Percentiles rank a stretch among this genome's conserved stretches.
Conservation (phyloP, 2,888 invertebrate genomes). For the Trissolcus brochymenae region DNA sequence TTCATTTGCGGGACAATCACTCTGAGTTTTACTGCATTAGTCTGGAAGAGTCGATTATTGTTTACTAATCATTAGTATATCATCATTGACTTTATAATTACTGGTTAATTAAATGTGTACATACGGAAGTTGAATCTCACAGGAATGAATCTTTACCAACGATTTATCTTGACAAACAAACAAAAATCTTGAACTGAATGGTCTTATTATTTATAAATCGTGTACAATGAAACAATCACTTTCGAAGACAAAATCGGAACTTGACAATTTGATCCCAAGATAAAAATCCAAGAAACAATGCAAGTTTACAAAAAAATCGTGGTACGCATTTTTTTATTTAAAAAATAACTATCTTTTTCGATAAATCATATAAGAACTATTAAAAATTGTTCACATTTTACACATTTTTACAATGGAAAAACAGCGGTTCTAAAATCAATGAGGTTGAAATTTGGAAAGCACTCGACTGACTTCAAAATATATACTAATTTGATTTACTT, state of each 20-base stretch:
- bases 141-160: slow-evolving; percentile 49
- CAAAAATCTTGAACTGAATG: not conserved
- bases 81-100: slow-evolving; percentile 8
- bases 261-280: slow-evolving; percentile 4
- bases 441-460: not conserved
- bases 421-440: slow-evolving; percentile 21
- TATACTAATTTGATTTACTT: too few relatives aligned
- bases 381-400: slow-evolving; percentile 33
- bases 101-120: slow-evolving; percentile 3
- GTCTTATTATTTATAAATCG: not conserved
- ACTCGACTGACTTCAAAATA: too few relatives aligned
- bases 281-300: slow-evolving; percentile 11
- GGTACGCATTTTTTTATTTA: slow-evolving; percentile 14
- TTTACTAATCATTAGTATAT: slow-evolving; percentile 5
- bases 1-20: slow-evolving; percentile 40
- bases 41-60: slow-evolving; percentile 37
- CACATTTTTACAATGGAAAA: slow-evolving; percentile 31
- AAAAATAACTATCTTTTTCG: slow-evolving; percentile 23
- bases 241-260: slow-evolving; percentile 15
- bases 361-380: slow-evolving; percentile 22
- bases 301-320: slow-evolving; percentile 21
- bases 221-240: slow-evolving; percentile 2
- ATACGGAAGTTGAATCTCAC: slow-evolving; percentile 26
- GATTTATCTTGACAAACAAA: slow-evolving; percentile 2
- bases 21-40: slow-evolving; percentile 5